Conservation (phyloP, 2,113 vertebrate genomes). For the Mungos mungo region DNA sequence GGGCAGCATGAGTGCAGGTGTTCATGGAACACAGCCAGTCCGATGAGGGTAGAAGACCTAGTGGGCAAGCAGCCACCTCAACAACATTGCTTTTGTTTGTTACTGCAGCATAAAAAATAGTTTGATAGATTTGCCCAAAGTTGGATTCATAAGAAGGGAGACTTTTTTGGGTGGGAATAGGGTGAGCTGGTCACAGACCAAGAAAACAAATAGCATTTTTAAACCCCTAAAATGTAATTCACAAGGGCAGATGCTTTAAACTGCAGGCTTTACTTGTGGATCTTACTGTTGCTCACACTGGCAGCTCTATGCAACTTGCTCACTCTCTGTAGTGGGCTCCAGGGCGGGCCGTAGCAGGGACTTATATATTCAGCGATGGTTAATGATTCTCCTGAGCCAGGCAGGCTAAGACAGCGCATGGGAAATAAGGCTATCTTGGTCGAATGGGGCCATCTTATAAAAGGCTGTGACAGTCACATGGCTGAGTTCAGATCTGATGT, state of each 20-base stretch:
- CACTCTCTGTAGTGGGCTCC: slow-evolving; percentile 55
- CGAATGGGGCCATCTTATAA: slow-evolving; percentile 65
- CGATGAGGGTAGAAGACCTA: accelerated
- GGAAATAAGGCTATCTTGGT: slow-evolving; percentile 53
- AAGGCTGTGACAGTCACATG: slow-evolving; percentile 52
- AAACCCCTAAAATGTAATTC: slow-evolving; percentile 56
- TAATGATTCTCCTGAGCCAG: slow-evolving; percentile 55
- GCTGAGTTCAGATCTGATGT: not conserved
- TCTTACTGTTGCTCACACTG: slow-evolving; percentile 45
- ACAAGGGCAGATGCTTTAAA: slow-evolving; percentile 45
- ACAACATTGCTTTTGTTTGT: slow-evolving; percentile 21
- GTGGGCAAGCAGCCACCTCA: not conserved
- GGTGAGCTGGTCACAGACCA: not conserved
- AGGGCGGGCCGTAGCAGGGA: slow-evolving; percentile 44
- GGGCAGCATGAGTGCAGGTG: not conserved
- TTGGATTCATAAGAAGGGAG: not conserved
- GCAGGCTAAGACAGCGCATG: not conserved
- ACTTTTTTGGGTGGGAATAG: not conserved
- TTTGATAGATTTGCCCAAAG: not conserved
- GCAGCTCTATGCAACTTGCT: slow-evolving; percentile 48
- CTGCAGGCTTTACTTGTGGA: slow-evolving; percentile 13
- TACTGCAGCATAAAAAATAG: not conserved
- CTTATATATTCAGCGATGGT: slow-evolving; percentile 58
- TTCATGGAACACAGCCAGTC: not conserved
- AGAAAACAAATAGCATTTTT: slow-evolving; percentile 18